Evolutionary conservation across 2,888 invertebrate genomes (phyloP).

Genomic region (Venusia cambrica): DNA sequence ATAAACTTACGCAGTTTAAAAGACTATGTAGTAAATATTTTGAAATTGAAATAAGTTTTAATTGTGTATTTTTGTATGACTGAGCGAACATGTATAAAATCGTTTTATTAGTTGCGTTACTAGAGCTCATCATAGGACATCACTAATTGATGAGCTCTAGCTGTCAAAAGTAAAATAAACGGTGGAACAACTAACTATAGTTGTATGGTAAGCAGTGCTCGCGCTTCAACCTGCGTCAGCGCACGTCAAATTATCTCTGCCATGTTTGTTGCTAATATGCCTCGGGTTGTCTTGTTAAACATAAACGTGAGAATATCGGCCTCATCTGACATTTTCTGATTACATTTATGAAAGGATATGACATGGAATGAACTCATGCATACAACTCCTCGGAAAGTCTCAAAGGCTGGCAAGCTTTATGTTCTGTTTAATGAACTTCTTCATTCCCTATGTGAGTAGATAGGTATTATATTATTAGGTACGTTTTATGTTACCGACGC

Average conservation of each 20-base stretch:
- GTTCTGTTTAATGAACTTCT: constrained; percentile 8
- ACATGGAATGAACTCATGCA: constrained; percentile 12
- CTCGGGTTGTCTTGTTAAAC: constrained; percentile 27
- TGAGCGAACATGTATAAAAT: too few relatives aligned
- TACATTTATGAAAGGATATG: constrained; percentile 13
- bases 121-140: too few relatives aligned
- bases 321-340: constrained; percentile 21
- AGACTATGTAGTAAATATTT: too few relatives aligned
- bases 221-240: constrained; percentile 32
- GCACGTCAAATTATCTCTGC: constrained; percentile 51
- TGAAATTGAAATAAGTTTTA: too few relatives aligned
- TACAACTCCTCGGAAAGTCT: constrained; percentile 14
- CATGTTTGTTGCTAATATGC: constrained; percentile 36
- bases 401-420: constrained; percentile 7
- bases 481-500: too few relatives aligned
- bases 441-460: too few relatives aligned
- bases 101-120: too few relatives aligned
- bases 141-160: too few relatives aligned
- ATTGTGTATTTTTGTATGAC: too few relatives aligned
- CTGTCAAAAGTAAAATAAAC: too few relatives aligned
- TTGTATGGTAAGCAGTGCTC: constrained; percentile 10
- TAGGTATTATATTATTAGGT: too few relatives aligned
- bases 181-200: constrained; percentile 1
- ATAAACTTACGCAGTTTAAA: too few relatives aligned
- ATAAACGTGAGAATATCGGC: constrained; percentile 27